Percentiles rank a stretch among this genome's conserved stretches.
These are phyloP conservation scores for Emberiza fucata DNA, from an alignment of 2,113 vertebrate species.

Conservation along the genomic window DNA sequence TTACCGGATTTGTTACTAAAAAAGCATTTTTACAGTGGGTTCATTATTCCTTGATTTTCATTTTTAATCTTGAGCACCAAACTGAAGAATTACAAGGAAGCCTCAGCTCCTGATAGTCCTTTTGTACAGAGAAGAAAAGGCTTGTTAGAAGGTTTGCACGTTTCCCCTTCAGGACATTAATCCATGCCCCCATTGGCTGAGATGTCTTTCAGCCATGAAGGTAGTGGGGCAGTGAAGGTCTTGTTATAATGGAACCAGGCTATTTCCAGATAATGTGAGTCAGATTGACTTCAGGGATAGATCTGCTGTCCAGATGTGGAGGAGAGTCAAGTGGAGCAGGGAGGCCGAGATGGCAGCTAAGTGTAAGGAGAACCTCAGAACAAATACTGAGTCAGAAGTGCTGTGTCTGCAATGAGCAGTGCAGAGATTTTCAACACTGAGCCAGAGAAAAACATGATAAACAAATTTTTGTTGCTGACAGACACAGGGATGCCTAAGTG, in stretches of 20 bases:
- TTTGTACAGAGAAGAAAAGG: background rate
- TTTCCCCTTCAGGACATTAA: slow-evolving; percentile 61
- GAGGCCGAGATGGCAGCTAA: slow-evolving; percentile 20
- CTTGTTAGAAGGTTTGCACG: background rate
- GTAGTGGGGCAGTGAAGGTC: slow-evolving; percentile 57
- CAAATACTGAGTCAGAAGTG: background rate
- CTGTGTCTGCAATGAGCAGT: background rate
- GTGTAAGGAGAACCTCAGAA: background rate
- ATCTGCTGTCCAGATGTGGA: slow-evolving; percentile 67
- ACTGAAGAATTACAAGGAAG: background rate
- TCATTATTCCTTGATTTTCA: background rate
- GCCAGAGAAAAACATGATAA: background rate
- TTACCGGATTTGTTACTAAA: background rate
- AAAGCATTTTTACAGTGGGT: background rate
- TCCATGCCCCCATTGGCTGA: slow-evolving; percentile 36
- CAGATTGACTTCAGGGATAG: slow-evolving; percentile 52
- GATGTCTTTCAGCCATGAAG: slow-evolving; percentile 59
- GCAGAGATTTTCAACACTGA: background rate
- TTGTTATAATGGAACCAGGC: slow-evolving; percentile 59
- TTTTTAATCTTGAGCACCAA: background rate
- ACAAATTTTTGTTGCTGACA: background rate
- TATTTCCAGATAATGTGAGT: slow-evolving; percentile 67
- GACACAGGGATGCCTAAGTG: background rate
- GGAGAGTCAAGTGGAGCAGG: slow-evolving; percentile 27
- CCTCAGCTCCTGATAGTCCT: background rate